phyloP scores from a whole-genome alignment of 2,888 invertebrate species.

The Dastarcus helophoroides region DNA sequence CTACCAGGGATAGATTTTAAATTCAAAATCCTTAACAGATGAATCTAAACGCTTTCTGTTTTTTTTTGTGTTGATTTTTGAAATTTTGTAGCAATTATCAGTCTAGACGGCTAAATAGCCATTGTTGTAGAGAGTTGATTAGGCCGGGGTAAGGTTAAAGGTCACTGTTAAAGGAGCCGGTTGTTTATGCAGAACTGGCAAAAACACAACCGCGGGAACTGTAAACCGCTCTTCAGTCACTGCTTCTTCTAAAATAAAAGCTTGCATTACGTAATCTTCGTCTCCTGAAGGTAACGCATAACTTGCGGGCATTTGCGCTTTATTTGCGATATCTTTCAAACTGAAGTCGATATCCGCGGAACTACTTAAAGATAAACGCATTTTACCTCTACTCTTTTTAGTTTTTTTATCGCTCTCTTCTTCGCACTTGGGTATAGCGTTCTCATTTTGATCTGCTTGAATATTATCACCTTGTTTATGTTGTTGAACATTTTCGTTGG shows the following conservation, averaged over 20 bases:
- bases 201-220: constrained; percentile 84
- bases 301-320: constrained; percentile 47
- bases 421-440: constrained; percentile 18
- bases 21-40: no score
- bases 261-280: constrained; percentile 70
- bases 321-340: constrained; percentile 43
- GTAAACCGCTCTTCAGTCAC: constrained; percentile 43
- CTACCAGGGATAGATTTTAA: no score
- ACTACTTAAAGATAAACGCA: constrained; percentile 17
- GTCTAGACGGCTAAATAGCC: no score
- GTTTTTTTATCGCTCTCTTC: constrained; percentile 23
- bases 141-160: constrained; percentile 89
- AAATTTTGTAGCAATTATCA: no score
- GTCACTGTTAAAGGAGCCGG: constrained; percentile 80
- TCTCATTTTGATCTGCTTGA: constrained; percentile 25
- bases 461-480: constrained; percentile 21
- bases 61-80: no score
- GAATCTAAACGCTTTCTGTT: no score
- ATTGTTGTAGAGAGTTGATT: constrained; percentile 38
- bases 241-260: constrained; percentile 70
- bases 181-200: constrained; percentile 83
- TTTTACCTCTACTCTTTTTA: constrained; percentile 14
- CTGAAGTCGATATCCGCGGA: constrained; percentile 40
- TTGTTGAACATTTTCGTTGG: constrained; percentile 29
- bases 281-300: constrained; percentile 50